Evolutionary conservation across 92 coral and sea anemone species (phyloP).

Genomic region (Anthopleura xanthogrammica): DNA sequence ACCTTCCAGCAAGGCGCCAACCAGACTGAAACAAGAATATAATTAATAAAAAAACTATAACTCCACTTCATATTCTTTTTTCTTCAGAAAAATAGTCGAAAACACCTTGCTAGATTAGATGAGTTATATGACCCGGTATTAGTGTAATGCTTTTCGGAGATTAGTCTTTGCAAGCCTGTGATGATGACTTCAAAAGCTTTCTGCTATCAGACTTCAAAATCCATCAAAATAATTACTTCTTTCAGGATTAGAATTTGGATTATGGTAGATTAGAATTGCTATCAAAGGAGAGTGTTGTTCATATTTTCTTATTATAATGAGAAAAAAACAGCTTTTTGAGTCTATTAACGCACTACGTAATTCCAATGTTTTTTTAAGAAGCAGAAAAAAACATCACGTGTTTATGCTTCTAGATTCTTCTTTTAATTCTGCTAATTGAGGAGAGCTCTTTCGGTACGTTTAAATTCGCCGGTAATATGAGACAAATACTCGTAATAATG

Average conservation of each 20-base stretch:
- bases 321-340: not conserved
- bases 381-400: not conserved
- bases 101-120: not conserved
- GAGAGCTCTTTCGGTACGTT: too few relatives aligned
- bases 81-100: not conserved
- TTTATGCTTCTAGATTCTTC: not conserved
- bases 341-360: not conserved
- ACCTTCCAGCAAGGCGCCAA: not conserved
- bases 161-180: not conserved
- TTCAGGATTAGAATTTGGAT: not conserved
- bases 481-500: too few relatives aligned
- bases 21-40: not conserved
- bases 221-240: not conserved
- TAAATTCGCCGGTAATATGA: too few relatives aligned
- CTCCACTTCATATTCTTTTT: not conserved
- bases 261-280: not conserved
- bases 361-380: not conserved
- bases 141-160: not conserved
- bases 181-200: not conserved
- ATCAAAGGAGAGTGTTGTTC: not conserved
- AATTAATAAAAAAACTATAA: not conserved
- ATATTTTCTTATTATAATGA: not conserved
- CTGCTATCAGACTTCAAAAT: not conserved
- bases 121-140: not conserved
- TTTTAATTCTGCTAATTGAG: not conserved